Conservation (phyloP, 2,113 vertebrate genomes). For the Misgurnus mizolepis region DNA sequence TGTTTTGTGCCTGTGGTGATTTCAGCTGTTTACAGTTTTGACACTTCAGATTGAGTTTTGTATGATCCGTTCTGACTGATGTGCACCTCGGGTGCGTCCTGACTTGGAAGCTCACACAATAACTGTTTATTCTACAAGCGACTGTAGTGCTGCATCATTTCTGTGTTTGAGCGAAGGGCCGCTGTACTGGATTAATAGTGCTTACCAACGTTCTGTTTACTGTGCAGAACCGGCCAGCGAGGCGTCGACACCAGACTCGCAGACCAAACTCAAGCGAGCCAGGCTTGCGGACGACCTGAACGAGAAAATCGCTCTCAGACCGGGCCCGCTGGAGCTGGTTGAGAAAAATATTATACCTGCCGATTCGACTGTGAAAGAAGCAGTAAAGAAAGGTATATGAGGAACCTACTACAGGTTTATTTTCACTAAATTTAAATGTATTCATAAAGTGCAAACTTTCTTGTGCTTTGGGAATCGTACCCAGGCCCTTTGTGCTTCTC, state of each 20-base stretch:
- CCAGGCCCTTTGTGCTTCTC: too few relatives aligned
- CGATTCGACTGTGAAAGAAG: slow-evolving; percentile 83
- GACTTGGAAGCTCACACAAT: slow-evolving; percentile 47
- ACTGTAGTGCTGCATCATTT: slow-evolving; percentile 34
- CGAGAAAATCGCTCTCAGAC: slow-evolving; percentile 88
- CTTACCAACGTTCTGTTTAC: slow-evolving; percentile 64
- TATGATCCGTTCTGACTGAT: slow-evolving; percentile 38
- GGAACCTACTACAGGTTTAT: background rate
- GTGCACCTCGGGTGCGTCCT: slow-evolving; percentile 22
- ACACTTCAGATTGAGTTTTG: slow-evolving; percentile 13
- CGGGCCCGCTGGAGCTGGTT: slow-evolving; percentile 88
- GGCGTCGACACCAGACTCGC: slow-evolving; percentile 79
- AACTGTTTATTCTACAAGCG: slow-evolving; percentile 51
- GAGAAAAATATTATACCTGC: slow-evolving; percentile 92
- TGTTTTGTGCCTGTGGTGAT: slow-evolving; percentile 28
- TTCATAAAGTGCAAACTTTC: too few relatives aligned
- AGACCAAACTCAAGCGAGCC: slow-evolving; percentile 89
- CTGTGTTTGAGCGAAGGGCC: slow-evolving; percentile 52
- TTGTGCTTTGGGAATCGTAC: too few relatives aligned
- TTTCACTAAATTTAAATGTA: background rate
- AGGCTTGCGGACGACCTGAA: slow-evolving; percentile 87
- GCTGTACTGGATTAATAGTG: slow-evolving; percentile 49
- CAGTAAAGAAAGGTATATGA: slow-evolving; percentile 83
- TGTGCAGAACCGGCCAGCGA: slow-evolving; percentile 79
- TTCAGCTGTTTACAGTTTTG: slow-evolving; percentile 26